Percentiles rank a stretch among this genome's conserved stretches.
Evolutionary conservation across 2,797 vertebrate genomes (phyloP).

Genomic region (Lagorchestes hirsutus): DNA sequence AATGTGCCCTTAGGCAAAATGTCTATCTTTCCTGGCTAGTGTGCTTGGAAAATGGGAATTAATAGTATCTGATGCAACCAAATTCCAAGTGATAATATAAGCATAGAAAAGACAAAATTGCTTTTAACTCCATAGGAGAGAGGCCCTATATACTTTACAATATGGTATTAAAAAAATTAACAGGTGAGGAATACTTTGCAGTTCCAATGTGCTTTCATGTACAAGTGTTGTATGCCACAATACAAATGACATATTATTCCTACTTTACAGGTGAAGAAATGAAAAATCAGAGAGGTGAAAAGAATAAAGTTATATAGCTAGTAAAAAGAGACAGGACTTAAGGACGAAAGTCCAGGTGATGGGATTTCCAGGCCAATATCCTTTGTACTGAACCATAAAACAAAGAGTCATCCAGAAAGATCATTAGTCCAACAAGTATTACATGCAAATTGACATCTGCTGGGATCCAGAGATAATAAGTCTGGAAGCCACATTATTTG

Average conservation of each 20-base stretch:
- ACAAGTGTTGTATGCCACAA: not conserved
- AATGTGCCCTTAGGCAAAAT: not conserved
- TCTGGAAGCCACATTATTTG: slow-evolving; percentile 4
- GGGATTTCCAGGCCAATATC: not conserved
- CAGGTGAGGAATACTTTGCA: not conserved
- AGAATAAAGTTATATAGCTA: not conserved
- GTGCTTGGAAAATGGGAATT: slow-evolving; percentile 37
- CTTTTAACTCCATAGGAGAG: not conserved
- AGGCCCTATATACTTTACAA: not conserved
- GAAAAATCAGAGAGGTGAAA: not conserved
- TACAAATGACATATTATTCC: not conserved
- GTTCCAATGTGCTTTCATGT: not conserved
- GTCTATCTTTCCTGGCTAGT: not conserved
- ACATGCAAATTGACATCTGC: not conserved
- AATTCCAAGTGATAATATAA: not conserved
- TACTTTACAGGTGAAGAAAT: not conserved
- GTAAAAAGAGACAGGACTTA: not conserved
- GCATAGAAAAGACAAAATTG: slow-evolving; percentile 11
- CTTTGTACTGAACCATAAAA: not conserved
- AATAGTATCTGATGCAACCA: not conserved
- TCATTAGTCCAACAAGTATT: not conserved
- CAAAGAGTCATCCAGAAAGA: not conserved
- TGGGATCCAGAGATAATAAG: not conserved
- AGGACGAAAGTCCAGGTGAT: too few species aligned
- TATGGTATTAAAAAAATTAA: not conserved